A percentile compares a stretch with the other conserved stretches of the same genome.
These are phyloP conservation scores for Clarias platycephalus DNA, from an alignment of 2,797 vertebrate species.

Conservation along the genomic window DNA sequence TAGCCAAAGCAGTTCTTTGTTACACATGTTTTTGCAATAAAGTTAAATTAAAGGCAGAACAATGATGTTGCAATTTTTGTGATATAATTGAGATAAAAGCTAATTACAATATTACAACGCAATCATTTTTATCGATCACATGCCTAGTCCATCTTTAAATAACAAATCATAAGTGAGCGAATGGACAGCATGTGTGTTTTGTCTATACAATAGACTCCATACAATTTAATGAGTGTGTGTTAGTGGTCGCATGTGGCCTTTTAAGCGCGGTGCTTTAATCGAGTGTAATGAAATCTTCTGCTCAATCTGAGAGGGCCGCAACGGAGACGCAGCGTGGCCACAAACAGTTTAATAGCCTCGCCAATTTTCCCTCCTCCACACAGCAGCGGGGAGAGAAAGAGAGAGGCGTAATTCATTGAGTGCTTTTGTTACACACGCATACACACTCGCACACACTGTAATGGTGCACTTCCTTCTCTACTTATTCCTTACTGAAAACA, in stretches of 20 bases:
- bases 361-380: conserved; percentile 34
- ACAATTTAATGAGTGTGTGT: conserved; percentile 9
- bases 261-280: conserved; percentile 22
- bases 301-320: conserved; percentile 8
- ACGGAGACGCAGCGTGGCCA: conserved; percentile 14
- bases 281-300: conserved; percentile 31
- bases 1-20: background rate
- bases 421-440: conserved; percentile 43
- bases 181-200: background rate
- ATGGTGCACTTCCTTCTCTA: conserved; percentile 51
- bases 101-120: background rate
- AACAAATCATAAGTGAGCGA: background rate
- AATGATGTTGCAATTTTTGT: background rate
- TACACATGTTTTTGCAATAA: background rate
- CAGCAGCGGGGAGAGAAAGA: conserved; percentile 9
- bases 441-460: conserved; percentile 26
- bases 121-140: background rate
- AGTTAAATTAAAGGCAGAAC: background rate
- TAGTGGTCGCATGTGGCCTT: conserved; percentile 21
- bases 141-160: conserved; percentile 1
- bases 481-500: conserved; percentile 58
- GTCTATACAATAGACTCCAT: conserved; percentile 6
- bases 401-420: conserved; percentile 17
- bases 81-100: background rate
- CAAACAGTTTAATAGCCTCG: conserved; percentile 31